A percentile compares a stretch with the other conserved stretches of the same genome.
phyloP scores from a whole-genome alignment of 2,797 vertebrate species.

The Onychomys torridus region DNA sequence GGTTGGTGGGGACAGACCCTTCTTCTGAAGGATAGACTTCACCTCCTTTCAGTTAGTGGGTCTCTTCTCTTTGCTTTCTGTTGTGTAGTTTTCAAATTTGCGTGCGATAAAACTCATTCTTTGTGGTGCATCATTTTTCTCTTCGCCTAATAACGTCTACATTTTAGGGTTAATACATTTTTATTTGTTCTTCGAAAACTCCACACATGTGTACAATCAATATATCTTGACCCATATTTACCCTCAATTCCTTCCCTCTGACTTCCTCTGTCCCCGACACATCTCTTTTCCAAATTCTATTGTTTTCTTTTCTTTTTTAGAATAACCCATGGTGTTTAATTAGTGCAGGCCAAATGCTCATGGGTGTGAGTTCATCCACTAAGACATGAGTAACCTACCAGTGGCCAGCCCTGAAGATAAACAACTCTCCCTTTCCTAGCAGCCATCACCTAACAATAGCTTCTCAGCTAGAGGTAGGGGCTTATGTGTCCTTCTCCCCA shows the following conservation, averaged over 20 bases:
- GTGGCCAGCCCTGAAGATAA: neutral
- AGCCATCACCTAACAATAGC: neutral
- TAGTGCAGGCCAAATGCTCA: neutral
- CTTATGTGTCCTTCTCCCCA: too few relatives aligned
- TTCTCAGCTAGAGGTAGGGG: neutral
- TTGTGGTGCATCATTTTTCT: neutral
- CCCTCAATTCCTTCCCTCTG: neutral
- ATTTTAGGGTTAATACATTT: neutral
- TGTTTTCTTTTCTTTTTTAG: neutral
- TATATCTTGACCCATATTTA: neutral
- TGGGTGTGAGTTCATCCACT: neutral
- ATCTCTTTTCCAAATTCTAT: neutral
- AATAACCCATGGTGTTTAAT: neutral
- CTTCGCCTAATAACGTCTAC: neutral
- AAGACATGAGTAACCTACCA: neutral
- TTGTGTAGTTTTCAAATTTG: conserved; percentile 13
- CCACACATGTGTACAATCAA: neutral
- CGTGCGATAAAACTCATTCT: neutral
- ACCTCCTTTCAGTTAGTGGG: neutral
- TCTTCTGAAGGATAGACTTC: neutral
- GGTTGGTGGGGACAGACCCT: accelerated
- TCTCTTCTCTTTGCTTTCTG: conserved; percentile 22
- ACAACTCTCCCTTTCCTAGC: neutral
- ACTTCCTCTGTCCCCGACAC: neutral
- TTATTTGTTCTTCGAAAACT: neutral